These are phyloP conservation scores for Poeciliopsis occidentalis DNA, from an alignment of 2,113 vertebrate genomes.

Conservation along the genomic window DNA sequence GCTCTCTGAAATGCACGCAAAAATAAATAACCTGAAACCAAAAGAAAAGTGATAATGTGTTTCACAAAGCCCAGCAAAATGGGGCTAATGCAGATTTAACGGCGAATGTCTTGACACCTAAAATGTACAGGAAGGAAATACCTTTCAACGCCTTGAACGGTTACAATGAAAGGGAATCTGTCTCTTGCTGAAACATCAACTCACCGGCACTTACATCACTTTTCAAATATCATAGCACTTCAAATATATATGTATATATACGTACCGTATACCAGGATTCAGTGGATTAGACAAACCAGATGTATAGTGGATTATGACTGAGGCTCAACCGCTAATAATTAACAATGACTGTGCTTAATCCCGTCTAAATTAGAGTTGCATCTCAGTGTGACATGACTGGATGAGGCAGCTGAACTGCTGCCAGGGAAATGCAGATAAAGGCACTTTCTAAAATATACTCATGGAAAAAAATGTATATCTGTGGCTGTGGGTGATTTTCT, in stretches of 20 bases:
- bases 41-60: background rate
- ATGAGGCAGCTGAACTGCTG: slow-evolving; percentile 2
- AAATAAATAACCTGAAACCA: background rate
- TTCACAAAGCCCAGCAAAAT: slow-evolving; percentile 10
- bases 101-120: background rate
- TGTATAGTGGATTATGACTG: slow-evolving; percentile 2
- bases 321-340: slow-evolving; percentile 36
- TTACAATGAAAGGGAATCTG: slow-evolving; percentile 22
- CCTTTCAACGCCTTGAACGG: slow-evolving; percentile 62
- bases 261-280: slow-evolving; percentile 2
- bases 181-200: background rate
- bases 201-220: background rate
- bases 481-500: too few relatives aligned
- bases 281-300: slow-evolving; percentile 24
- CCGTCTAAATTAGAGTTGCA: slow-evolving; percentile 41
- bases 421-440: slow-evolving; percentile 12
- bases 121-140: slow-evolving; percentile 27
- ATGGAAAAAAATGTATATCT: background rate
- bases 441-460: background rate
- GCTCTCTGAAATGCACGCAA: background rate
- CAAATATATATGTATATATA: background rate
- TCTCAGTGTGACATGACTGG: background rate
- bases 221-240: background rate
- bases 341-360: slow-evolving; percentile 43
- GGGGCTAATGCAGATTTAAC: background rate